These are phyloP conservation scores for Macrobrachium rosenbergii DNA, from an alignment of 1,140 invertebrate genomes.

Conservation along the genomic window DNA sequence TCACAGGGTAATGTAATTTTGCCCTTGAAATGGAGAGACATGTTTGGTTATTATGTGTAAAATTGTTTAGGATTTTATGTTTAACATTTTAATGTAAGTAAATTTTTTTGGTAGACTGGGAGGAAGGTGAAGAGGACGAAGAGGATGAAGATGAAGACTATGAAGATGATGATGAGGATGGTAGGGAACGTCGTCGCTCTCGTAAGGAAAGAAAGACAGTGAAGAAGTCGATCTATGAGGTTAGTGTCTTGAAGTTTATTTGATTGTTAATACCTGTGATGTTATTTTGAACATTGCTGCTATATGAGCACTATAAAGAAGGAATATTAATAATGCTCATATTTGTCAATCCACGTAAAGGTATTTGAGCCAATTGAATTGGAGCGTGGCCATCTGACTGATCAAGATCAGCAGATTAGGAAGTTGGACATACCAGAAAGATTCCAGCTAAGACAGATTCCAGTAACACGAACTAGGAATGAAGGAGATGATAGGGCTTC, in stretches of 20 bases:
- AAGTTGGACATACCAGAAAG: constrained; percentile 91
- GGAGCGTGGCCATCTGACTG: constrained; percentile 84
- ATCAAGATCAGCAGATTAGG: constrained; percentile 76
- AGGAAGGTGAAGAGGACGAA: constrained; percentile 66
- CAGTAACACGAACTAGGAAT: constrained; percentile 82
- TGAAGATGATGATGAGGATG: constrained; percentile 71
- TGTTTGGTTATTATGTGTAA: too few relatives aligned
- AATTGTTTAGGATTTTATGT: not conserved
- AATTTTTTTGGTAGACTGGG: constrained; percentile 53
- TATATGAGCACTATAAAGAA: too few relatives aligned
- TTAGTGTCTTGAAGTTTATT: constrained; percentile 73
- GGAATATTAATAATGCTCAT: not conserved
- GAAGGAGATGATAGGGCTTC: constrained; percentile 76
- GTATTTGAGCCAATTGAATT: constrained; percentile 98
- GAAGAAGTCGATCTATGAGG: constrained; percentile 80
- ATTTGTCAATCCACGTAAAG: constrained; percentile 71
- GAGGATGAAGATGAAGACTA: constrained; percentile 72
- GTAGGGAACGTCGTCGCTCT: constrained; percentile 77
- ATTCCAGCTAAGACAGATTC: constrained; percentile 91
- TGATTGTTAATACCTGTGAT: not conserved
- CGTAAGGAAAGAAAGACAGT: constrained; percentile 81
- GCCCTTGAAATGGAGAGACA: too few relatives aligned
- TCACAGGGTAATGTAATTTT: too few relatives aligned
- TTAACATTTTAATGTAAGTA: not conserved
- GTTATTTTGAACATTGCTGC: not conserved